These are phyloP conservation scores for Actinia equina DNA, from an alignment of 64 coral and sea anemone genomes.

Conservation along the genomic window DNA sequence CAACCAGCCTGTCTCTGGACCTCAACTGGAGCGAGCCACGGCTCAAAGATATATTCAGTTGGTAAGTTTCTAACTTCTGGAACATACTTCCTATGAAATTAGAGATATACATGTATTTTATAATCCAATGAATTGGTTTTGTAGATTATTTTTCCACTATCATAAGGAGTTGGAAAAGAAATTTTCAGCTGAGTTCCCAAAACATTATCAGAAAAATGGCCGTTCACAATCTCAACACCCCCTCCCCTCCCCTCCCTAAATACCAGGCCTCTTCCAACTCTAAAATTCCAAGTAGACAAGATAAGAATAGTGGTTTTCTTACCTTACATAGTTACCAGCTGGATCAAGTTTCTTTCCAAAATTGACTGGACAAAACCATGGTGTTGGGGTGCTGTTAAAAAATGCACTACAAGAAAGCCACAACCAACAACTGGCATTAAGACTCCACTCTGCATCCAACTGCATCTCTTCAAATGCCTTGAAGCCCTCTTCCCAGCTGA, in stretches of 20 bases:
- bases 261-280: too few species aligned
- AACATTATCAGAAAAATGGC: too few species aligned
- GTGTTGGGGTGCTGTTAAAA: slow-evolving; percentile 48
- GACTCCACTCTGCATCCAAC: slow-evolving; percentile 93
- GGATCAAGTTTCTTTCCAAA: slow-evolving; percentile 80
- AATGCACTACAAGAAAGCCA: slow-evolving; percentile 93
- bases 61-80: slow-evolving; percentile 69
- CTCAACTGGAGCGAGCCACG: slow-evolving; percentile 61
- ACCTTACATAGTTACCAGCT: slow-evolving; percentile 85
- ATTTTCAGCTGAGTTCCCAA: too few species aligned
- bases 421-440: slow-evolving; percentile 92
- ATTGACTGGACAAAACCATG: slow-evolving; percentile 83
- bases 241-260: neutral
- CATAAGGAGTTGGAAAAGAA: too few species aligned
- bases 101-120: too few species aligned
- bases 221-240: neutral
- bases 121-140: too few species aligned
- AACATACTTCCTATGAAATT: slow-evolving; percentile 63
- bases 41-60: slow-evolving; percentile 69
- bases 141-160: too few species aligned
- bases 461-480: slow-evolving; percentile 92
- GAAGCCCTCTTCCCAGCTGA: slow-evolving; percentile 95
- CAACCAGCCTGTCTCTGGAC: slow-evolving; percentile 60
- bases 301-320: neutral
- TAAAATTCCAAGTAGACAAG: neutral